A percentile compares a stretch with the other conserved stretches of the same genome.
phyloP scores from a whole-genome alignment of 1,140 invertebrate genomes.

The Drusus annulatus region DNA sequence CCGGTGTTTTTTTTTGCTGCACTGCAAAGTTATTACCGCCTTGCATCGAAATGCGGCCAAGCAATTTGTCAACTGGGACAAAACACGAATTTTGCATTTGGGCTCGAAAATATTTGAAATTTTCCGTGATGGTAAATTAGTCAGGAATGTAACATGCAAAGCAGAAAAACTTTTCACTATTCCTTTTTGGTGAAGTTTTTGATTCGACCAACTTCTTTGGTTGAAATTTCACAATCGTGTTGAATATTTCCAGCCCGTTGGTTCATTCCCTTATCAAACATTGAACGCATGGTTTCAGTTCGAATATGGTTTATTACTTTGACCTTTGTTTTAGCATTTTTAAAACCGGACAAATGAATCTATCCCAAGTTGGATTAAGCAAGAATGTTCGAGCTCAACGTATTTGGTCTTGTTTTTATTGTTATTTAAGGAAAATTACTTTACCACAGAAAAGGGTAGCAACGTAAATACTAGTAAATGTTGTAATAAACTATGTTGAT shows the following conservation, averaged over 20 bases:
- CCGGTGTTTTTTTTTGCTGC: too few relatives aligned
- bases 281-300: not conserved
- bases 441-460: too few relatives aligned
- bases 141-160: slow-evolving; percentile 1
- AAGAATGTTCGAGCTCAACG: too few relatives aligned
- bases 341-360: slow-evolving; percentile 1
- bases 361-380: too few relatives aligned
- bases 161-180: not conserved
- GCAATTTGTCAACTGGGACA: not conserved
- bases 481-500: too few relatives aligned
- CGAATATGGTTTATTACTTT: not conserved
- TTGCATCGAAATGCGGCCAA: not conserved
- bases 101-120: not conserved
- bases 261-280: not conserved
- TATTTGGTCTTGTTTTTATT: too few relatives aligned
- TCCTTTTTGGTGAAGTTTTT: not conserved
- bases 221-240: not conserved
- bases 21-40: too few relatives aligned
- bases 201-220: not conserved
- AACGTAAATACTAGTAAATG: too few relatives aligned
- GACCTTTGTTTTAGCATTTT: not conserved
- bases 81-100: slow-evolving; percentile 3
- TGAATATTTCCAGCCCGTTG: not conserved
- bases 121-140: slow-evolving; percentile 8
- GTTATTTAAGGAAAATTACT: too few relatives aligned